These are phyloP conservation scores for Subanguina moxae DNA, from an alignment of 1,140 invertebrate genomes.

Conservation along the genomic window DNA sequence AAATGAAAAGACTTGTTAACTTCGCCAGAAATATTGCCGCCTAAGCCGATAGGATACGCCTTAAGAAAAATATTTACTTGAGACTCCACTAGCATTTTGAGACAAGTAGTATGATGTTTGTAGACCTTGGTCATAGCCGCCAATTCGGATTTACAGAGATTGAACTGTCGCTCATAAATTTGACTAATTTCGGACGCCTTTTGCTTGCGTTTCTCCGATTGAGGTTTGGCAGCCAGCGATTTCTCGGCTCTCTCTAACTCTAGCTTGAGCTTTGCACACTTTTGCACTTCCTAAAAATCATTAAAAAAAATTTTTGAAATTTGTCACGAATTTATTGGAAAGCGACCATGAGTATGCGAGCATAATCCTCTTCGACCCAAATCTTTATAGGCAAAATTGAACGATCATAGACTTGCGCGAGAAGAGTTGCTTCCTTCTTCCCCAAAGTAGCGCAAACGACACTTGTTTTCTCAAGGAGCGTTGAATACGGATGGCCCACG, in stretches of 20 bases:
- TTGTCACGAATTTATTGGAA: background rate
- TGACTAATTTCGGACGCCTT: background rate
- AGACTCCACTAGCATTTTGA: background rate
- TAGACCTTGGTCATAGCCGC: conserved; percentile 1
- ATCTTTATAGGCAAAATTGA: background rate
- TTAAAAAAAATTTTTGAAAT: background rate
- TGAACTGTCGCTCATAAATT: background rate
- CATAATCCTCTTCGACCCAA: conserved; percentile 5
- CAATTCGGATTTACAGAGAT: background rate
- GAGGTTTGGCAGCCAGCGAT: background rate
- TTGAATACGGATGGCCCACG: no score
- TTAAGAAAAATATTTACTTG: background rate
- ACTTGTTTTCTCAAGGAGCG: no score
- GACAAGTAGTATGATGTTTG: conserved; percentile 1
- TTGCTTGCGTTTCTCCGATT: background rate
- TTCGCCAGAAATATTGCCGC: background rate
- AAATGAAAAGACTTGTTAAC: no score
- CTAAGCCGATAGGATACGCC: no score
- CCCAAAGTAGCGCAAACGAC: no score
- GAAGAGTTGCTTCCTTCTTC: no score
- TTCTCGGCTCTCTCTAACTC: background rate
- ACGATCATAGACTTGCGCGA: no score
- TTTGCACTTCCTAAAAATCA: background rate
- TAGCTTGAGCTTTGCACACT: background rate
- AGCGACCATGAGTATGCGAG: background rate